Conservation (phyloP, 2,797 vertebrate species). For the Morus bassanus region DNA sequence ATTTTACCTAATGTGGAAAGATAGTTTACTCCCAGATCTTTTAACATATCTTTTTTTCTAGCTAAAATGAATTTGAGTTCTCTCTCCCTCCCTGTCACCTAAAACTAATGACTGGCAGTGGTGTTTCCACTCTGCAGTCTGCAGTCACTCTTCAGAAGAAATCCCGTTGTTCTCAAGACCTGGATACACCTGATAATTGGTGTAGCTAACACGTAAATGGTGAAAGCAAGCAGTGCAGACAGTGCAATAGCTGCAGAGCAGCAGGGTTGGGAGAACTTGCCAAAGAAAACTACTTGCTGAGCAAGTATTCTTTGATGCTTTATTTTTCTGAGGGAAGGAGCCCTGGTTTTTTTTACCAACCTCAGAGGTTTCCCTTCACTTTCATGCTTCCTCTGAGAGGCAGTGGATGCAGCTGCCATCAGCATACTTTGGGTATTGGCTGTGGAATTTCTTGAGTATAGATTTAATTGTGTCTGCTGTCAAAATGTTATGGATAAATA, state of each 20-base stretch:
- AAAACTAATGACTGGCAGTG: not conserved
- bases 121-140: not conserved
- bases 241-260: not conserved
- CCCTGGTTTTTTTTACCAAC: fast-evolving
- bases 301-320: not conserved
- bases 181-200: not conserved
- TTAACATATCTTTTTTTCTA: not conserved
- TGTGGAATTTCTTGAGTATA: not conserved
- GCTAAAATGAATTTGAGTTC: not conserved
- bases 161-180: not conserved
- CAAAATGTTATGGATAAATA: not conserved
- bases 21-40: not conserved
- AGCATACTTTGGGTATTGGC: not conserved
- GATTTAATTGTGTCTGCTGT: not conserved
- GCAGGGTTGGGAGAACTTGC: not conserved
- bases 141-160: not conserved
- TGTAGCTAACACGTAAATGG: not conserved
- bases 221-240: not conserved
- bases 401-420: not conserved
- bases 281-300: not conserved
- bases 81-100: not conserved
- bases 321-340: not conserved
- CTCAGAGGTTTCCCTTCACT: not conserved
- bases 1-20: not conserved
- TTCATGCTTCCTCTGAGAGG: not conserved